Evolutionary conservation across 2,113 vertebrate species (phyloP), one percentile per base, ranked within the genome.

Genomic region (Trinectes maculatus): DNA sequence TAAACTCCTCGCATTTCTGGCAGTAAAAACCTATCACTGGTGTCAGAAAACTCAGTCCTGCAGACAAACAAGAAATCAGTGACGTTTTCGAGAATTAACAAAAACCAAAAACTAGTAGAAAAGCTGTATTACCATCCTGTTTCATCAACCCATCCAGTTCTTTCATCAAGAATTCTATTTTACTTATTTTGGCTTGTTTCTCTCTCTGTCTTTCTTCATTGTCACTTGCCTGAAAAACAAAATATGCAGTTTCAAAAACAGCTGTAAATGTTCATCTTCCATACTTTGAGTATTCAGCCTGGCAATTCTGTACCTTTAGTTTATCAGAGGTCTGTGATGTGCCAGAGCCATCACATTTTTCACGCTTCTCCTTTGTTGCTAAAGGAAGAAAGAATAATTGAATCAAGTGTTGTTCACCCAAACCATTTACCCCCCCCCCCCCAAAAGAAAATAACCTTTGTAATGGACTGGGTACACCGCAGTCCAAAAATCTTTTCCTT

Each of bases 1-100:
- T 94, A 91, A 96, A 96, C 88, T 96, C 95, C 66, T 96, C 93
- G 92, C 98, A 99, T 48, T 94, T 95, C 84, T 96, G 93, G 81
- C 98, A 99, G 84, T 96, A 99, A 92, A 96, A 98, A 54, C 97
- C 96, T 69, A 95, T 95, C 63, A 96, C 92, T n/a, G 98, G 95
- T 78, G 94, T 92, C 86, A 99, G 74, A 89, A 95, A 97, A 57
- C 93, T 91, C 37, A 93, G 91, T 64, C 95, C 98, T 99, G 84
- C 18, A 69, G 34, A 69, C 1, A 2, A 3, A 61, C 2, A 52
- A 34, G 1, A 51, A 37, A 6, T 6, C 6, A 52, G 6, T 25
- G 6, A 21, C 9, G 33, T 40, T 48, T 33, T 1, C n/a, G 2
- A 3, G 0, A 3, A 3, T 8, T 19, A 26, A 0, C 1, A 2